Base-by-base conservation (phyloP, 2,113 vertebrate species). In the Piaya cayana region DNA sequence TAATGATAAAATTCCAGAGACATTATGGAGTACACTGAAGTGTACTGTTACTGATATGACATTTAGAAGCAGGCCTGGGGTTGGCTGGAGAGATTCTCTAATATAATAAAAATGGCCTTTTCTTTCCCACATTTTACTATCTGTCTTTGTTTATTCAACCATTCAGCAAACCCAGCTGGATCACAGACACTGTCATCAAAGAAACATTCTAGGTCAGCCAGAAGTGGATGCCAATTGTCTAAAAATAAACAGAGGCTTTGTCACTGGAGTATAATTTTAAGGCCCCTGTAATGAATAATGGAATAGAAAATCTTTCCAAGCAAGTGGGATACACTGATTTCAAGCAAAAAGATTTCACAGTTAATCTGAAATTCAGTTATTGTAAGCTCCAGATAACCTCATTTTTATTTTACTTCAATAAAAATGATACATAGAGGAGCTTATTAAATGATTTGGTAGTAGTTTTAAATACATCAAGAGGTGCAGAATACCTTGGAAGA, bases 161-260 rank as follows among this genome's bases (percentile, higher is more conserved):
- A 92, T 92, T 96, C 95, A 95, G 94, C 93, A 95, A 96, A 77
- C 95, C 69, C 96, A 95, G 95, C 95, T 96, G 93, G 87, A 89
- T 93, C 85, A 56, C 85, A 97, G 94, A 95, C 90, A 85, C 10
- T 82, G 95, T 91, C 94, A 91, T 96, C 92, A 96, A 97, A 94
- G 94, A 95, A 95, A 90, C 77, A 90, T 92, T 94, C 36, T 84
- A 86, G 84, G 92, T 92, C 90, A 96, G 95, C 92, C 96, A 94
- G 78, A 56, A 84, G 55, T 92, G 63, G 94, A 95, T 95, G 97
- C 95, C 95, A 96, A 91, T 92, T 88, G 94, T 60, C 94, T 96
- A 95, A 89, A 96, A 97, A 96, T 96, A 95, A 96, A 82, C 32
- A 88, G 83, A 90, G 86, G 74, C 75, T 92, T 94, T 95, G 93